Evolutionary conservation across 1,140 invertebrate genomes (phyloP), one percentile per base, ranked within the genome.

Genomic region (Aplysia californica): DNA sequence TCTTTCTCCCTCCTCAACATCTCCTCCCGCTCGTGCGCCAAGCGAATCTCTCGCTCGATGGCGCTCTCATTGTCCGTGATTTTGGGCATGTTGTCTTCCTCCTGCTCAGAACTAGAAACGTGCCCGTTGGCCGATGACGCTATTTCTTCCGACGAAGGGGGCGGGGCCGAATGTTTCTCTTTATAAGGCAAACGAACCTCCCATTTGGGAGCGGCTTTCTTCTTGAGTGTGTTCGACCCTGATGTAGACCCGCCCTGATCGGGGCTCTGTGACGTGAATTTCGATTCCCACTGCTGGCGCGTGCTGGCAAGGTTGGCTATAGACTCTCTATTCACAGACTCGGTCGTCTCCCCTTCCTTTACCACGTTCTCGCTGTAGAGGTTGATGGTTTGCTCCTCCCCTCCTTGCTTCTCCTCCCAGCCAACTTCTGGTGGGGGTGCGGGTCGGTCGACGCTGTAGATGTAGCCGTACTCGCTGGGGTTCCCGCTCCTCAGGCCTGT

Each of bases 41-140:
- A 77, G n/a, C 92, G 87, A 72, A 92, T 92, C 78, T 92, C 92
- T 41, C 91, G 83, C 77, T 92, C 92, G 56, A 92, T 92, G 35
- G 91, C 91, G 79, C 92, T 91, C 84, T 92, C 92, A 76, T 69
- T 79, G 15, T 81, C 79, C n/a, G n/a, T n/a, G n/a, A n/a, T n/a
- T n/a, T n/a, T n/a, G n/a, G n/a, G n/a, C n/a, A n/a, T n/a, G n/a
- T n/a, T n/a, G n/a, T n/a, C n/a, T n/a, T n/a, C n/a, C n/a, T n/a
- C n/a, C n/a, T n/a, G n/a, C n/a, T n/a, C n/a, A n/a, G n/a, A n/a
- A n/a, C n/a, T n/a, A n/a, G n/a, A n/a, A n/a, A n/a, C n/a, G n/a
- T n/a, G n/a, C n/a, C n/a, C n/a, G n/a, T n/a, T n/a, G n/a, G n/a
- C n/a, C n/a, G n/a, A n/a, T n/a, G n/a, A n/a, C n/a, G n/a, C n/a